Evolutionary conservation across 2,797 vertebrate species (phyloP), one percentile per base, ranked within the genome.

Genomic region (Semotilus atromaculatus): DNA sequence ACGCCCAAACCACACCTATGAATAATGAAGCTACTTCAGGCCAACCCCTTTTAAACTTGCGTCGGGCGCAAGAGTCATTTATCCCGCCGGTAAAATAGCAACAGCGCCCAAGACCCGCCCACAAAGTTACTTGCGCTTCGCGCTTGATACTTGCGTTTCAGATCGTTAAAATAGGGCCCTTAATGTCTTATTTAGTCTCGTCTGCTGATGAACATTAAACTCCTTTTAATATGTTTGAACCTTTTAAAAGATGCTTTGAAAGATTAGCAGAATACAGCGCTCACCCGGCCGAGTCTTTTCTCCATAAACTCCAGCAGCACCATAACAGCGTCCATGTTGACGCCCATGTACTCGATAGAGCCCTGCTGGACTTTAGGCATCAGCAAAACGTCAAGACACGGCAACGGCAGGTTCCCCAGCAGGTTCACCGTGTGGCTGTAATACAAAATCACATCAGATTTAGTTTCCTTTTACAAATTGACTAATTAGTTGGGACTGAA

Each of bases 251-350:
- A 45, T 73, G 71, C n/a, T 73, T 73, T 51, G 31, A 36, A 5
- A 36, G 18, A 70, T 26, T 5, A 18, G 43, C 3, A 53, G 38
- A 19, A 43, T 21, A 60, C 53, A 6, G 11, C 26, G 64, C 96
- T 94, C 66, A 98, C 97, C 94, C 95, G 92, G 86, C 97, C 96
- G 2, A 98, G 94, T 78, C 95, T 96, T 23, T 93, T 96, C 90
- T 98, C 97, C 90, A 98, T 96, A 90, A 97, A 98, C 18, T 92
- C 91, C 88, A 98, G 93, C 66, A 99, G 95, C 91, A 95, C 93
- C 82, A 89, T 94, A 85, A 97, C 96, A 0, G 96, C 96, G 0
- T 98, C 97, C 97, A 99, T 97, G 91, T 97, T 98, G 83, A 97
- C 95, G 0, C 97, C 97, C 95, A 97, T 96, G 92, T 98, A 97